phyloP scores from a whole-genome alignment of 2,113 vertebrate species.

The Tursiops truncatus region DNA sequence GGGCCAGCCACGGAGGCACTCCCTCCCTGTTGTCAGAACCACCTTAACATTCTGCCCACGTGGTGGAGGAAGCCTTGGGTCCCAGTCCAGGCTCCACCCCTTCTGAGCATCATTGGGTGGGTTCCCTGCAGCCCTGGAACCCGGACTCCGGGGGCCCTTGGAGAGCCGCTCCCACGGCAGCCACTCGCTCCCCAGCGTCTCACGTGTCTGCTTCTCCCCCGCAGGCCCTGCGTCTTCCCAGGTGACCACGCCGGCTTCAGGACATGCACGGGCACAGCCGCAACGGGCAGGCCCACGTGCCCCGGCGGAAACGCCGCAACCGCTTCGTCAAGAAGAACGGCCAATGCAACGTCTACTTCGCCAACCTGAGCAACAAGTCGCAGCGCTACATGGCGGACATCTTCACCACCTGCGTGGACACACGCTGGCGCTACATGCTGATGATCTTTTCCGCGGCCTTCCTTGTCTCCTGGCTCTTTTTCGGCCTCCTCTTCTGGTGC shows the following conservation, averaged over 20 bases:
- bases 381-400: constrained; percentile 97
- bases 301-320: constrained; percentile 90
- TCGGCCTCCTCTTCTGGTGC: constrained; percentile 94
- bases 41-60: fast-evolving
- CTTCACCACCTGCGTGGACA: constrained; percentile 99
- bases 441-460: constrained; percentile 93
- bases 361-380: constrained; percentile 95
- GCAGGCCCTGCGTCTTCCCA: constrained; percentile 84
- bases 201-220: neutral
- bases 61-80: neutral
- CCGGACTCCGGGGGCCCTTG: neutral
- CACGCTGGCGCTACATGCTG: constrained; percentile 96
- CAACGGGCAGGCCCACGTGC: constrained; percentile 86
- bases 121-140: neutral
- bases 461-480: constrained; percentile 95
- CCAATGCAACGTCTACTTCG: constrained; percentile 96
- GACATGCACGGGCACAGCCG: constrained; percentile 86
- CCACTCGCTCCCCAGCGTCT: neutral
- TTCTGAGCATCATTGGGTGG: neutral
- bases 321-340: constrained; percentile 99
- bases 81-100: fast-evolving
- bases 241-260: constrained; percentile 90
- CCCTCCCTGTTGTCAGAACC: neutral
- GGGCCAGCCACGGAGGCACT: neutral
- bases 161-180: fast-evolving